These are phyloP conservation scores for Pachycephala philippinensis DNA, from an alignment of 2,113 vertebrate species.

Conservation along the genomic window DNA sequence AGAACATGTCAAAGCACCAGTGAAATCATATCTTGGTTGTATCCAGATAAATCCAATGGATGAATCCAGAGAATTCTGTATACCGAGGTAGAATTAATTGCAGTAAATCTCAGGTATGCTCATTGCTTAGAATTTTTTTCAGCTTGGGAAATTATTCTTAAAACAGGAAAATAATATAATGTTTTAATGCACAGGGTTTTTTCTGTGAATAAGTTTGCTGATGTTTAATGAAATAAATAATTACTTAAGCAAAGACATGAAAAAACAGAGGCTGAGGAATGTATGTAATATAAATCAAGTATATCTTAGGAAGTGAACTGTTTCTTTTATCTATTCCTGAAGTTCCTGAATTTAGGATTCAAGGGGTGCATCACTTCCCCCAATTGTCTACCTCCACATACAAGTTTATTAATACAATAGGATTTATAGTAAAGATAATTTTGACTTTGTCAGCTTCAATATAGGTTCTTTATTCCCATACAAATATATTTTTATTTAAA, in stretches of 20 bases:
- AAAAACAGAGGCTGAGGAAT: not conserved
- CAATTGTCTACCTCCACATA: not conserved
- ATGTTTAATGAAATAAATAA: not conserved
- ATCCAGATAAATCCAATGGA: not conserved
- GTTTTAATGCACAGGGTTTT: not conserved
- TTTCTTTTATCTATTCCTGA: not conserved
- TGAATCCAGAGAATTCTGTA: not conserved
- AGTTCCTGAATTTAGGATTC: not conserved
- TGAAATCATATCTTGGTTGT: not conserved
- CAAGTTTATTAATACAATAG: not conserved
- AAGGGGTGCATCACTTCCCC: not conserved
- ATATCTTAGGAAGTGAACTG: not conserved
- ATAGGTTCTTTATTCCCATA: not conserved
- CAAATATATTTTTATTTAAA: not conserved
- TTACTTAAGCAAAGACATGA: not conserved
- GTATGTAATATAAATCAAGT: not conserved
- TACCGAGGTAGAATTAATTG: not conserved
- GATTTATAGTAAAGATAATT: not conserved
- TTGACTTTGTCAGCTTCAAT: not conserved
- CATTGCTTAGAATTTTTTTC: not conserved
- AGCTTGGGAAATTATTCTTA: not conserved
- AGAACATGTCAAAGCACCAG: not conserved
- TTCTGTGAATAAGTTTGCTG: not conserved
- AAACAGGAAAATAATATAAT: not conserved
- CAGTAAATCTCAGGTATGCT: not conserved